Evolutionary conservation across 2,113 vertebrate genomes (phyloP).

Genomic region (Labeo rohita): DNA sequence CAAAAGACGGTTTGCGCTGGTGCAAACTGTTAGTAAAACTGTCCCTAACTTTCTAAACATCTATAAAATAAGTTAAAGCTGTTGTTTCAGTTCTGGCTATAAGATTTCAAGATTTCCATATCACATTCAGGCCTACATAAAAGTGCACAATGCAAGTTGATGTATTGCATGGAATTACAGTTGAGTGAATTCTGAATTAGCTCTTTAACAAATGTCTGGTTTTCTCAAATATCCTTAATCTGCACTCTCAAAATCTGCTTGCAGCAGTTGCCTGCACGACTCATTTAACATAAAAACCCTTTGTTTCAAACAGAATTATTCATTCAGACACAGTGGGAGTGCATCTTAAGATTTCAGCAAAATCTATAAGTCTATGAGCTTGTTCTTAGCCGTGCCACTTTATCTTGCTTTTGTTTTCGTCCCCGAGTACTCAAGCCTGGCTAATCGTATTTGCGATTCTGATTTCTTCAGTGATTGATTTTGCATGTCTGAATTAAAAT

Average conservation of each 20-base stretch:
- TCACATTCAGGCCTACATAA: not conserved
- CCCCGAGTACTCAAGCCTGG: slow-evolving; percentile 61
- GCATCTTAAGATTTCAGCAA: slow-evolving; percentile 21
- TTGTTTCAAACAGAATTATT: slow-evolving; percentile 35
- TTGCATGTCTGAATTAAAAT: slow-evolving; percentile 59
- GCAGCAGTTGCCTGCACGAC: slow-evolving; percentile 40
- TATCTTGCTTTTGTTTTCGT: slow-evolving; percentile 46
- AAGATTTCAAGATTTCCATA: slow-evolving; percentile 14
- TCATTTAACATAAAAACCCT: slow-evolving; percentile 39
- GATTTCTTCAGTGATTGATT: slow-evolving; percentile 71
- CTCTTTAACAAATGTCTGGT: slow-evolving; percentile 26
- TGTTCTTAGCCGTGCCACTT: slow-evolving; percentile 24
- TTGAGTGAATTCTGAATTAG: slow-evolving; percentile 27
- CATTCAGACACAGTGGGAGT: slow-evolving; percentile 14
- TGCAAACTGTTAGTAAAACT: no score
- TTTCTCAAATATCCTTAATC: slow-evolving; percentile 39
- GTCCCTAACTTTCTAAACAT: not conserved
- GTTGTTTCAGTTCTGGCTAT: slow-evolving; percentile 4
- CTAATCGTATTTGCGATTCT: slow-evolving; percentile 72
- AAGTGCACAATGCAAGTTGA: slow-evolving; percentile 8
- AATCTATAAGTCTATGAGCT: slow-evolving; percentile 25
- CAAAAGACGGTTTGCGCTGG: no score
- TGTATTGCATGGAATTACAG: slow-evolving; percentile 16
- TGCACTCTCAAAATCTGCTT: slow-evolving; percentile 38
- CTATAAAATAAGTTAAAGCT: not conserved